phyloP scores from a whole-genome alignment of 1,140 invertebrate species.

The Bombus breviceps region DNA sequence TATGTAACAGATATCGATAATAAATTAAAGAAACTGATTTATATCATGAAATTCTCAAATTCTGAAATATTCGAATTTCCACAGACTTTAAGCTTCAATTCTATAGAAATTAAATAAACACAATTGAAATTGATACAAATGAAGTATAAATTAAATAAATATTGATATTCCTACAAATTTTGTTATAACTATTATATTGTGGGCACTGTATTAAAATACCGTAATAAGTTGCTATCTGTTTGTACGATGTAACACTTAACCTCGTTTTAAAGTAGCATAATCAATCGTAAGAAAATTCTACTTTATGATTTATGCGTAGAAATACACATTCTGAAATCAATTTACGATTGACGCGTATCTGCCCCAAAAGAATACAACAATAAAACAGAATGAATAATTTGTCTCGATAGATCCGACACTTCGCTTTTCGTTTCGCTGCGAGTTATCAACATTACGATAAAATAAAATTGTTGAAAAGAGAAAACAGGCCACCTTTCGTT shows the following conservation, averaged over 20 bases:
- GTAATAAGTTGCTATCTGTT: neutral
- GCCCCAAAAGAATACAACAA: too few species aligned
- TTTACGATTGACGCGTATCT: too few species aligned
- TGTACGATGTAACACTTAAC: neutral
- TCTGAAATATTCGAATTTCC: neutral
- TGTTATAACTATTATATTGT: too few species aligned
- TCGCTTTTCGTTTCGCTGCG: neutral
- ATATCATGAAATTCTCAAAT: neutral
- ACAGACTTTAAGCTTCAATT: neutral
- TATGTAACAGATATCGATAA: neutral
- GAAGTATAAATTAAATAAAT: too few species aligned
- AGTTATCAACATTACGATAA: too few species aligned
- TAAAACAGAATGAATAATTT: neutral
- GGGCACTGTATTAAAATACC: neutral
- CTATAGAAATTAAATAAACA: too few species aligned
- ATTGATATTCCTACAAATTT: too few species aligned
- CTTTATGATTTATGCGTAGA: too few species aligned
- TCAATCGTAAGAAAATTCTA: neutral
- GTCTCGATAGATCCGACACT: neutral
- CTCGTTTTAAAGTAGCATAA: neutral
- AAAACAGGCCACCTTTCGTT: neutral
- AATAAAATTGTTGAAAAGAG: too few species aligned
- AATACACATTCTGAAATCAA: too few species aligned
- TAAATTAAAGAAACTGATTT: neutral
- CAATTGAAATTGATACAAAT: too few species aligned